Conservation (phyloP, 2,888 invertebrate species). For the Synanthedon andrenaeformis region DNA sequence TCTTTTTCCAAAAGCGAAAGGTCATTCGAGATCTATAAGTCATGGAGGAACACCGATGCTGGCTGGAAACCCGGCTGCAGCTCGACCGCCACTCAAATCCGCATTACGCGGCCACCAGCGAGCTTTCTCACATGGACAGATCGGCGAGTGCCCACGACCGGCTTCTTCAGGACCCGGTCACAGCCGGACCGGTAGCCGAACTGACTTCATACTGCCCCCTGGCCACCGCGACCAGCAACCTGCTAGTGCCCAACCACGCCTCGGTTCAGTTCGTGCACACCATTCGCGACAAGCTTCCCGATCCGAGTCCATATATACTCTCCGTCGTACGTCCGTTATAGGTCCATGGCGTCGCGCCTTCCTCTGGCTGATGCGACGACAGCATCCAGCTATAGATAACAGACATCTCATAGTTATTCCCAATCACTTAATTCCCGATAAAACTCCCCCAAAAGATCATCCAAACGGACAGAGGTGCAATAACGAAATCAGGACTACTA, state of each 20-base stretch:
- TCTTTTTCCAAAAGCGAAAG: conserved; percentile 66
- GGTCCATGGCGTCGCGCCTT: conserved; percentile 79
- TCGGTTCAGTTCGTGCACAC: conserved; percentile 64
- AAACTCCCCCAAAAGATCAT: conserved; percentile 82
- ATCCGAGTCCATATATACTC: conserved; percentile 90
- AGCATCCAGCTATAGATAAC: conserved; percentile 75
- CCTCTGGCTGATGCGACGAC: conserved; percentile 71
- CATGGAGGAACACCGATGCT: conserved; percentile 78
- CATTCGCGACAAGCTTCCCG: conserved; percentile 91
- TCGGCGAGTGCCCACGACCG: conserved; percentile 71
- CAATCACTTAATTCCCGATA: conserved; percentile 86
- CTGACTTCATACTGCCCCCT: conserved; percentile 89
- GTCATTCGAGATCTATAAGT: conserved; percentile 86
- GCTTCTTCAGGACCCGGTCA: conserved; percentile 71
- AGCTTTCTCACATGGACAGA: conserved; percentile 89
- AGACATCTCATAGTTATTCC: conserved; percentile 82
- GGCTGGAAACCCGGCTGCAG: conserved; percentile 49
- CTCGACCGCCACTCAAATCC: conserved; percentile 79
- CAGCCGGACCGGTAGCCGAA: conserved; percentile 85
- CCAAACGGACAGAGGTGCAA: conserved; percentile 85
- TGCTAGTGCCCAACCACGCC: conserved; percentile 49
- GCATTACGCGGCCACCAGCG: conserved; percentile 82
- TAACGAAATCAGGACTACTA: conserved; percentile 93
- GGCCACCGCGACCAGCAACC: conserved; percentile 79
- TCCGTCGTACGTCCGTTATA: conserved; percentile 79